These are phyloP conservation scores for Carassius gibelio DNA, from an alignment of 2,113 vertebrate species.

Conservation along the genomic window DNA sequence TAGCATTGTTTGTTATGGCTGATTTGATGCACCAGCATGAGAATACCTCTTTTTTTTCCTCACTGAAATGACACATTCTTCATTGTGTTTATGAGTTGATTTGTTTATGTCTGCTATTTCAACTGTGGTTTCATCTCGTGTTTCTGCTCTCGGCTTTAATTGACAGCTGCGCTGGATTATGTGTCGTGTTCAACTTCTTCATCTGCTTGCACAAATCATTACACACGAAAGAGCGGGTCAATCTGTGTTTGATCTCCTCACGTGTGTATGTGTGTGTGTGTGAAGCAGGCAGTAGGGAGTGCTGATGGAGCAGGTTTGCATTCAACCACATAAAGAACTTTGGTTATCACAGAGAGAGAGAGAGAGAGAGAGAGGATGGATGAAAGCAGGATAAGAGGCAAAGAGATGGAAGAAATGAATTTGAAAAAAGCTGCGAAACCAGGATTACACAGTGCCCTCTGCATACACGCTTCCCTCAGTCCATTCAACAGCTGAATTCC, in stretches of 20 bases:
- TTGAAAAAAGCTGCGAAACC: slow-evolving; percentile 30
- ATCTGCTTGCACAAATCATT: slow-evolving; percentile 32
- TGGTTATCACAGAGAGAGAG: slow-evolving; percentile 9
- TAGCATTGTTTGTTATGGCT: background rate
- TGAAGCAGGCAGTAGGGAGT: slow-evolving; percentile 2
- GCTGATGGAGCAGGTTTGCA: slow-evolving; percentile 34
- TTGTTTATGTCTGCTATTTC: slow-evolving; percentile 7
- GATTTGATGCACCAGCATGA: background rate
- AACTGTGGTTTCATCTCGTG: slow-evolving; percentile 5
- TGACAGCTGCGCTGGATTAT: slow-evolving; percentile 43
- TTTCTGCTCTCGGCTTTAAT: slow-evolving; percentile 17
- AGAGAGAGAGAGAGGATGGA: background rate
- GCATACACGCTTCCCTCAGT: slow-evolving; percentile 28
- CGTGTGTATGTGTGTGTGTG: background rate
- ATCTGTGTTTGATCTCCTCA: slow-evolving; percentile 35
- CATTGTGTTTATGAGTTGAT: background rate
- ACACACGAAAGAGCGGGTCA: slow-evolving; percentile 6
- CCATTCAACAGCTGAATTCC: background rate
- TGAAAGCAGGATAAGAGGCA: slow-evolving; percentile 14
- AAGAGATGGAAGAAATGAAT: slow-evolving; percentile 26
- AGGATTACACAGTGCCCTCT: slow-evolving; percentile 36
- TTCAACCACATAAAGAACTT: background rate
- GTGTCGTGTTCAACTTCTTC: slow-evolving; percentile 34
- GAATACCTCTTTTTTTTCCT: background rate
- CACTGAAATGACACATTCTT: background rate